Evolutionary conservation across 2,797 vertebrate species (phyloP), one percentile per base, ranked within the genome.

Genomic region (Astyanax mexicanus): DNA sequence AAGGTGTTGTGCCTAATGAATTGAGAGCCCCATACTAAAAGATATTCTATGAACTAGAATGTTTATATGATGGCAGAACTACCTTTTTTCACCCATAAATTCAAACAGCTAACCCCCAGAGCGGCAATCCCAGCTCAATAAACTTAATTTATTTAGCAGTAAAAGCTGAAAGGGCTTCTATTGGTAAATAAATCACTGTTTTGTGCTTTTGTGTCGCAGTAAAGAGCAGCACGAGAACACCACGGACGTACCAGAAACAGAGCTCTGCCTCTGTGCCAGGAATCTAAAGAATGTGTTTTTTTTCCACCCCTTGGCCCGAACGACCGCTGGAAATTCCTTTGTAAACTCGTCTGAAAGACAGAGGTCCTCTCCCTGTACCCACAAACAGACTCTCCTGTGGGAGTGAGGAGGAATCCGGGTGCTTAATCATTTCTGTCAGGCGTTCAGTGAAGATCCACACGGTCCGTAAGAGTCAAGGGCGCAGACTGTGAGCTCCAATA

Each of bases 221-320:
- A 60, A 61, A 72, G 21, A 71, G 17, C 68, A 37, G 52, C 29
- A 40, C 19, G 60, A 57, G 25, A 45, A 37, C 42, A 25, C 49
- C 29, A 69, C 38, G 15, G 42, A 64, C 35, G 35, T 69, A 66
- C 58, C 23, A 42, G 35, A 49, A 61, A 37, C 10, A 44, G 47
- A 80, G 72, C 60, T 58, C 25, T 74, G 49, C 17, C 23, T 68
- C 32, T 52, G 29, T 64, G 76, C 64, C 77, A 90, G 77, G 88
- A 92, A 94, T 92, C 52, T 66, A 72, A 88, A 83, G 91, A 92
- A 93, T 91, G 88, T 52, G 81, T 79, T 55, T 27, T 55, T 32
- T 17, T 17, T 3, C 55, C 55, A 19, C 15, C 7, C 15, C 68
- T 78, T 80, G 80, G 84, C 77, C 71, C 86, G 82, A 82, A 72